Percentiles rank a stretch among this genome's conserved stretches.
Conservation (phyloP, 1,140 invertebrate genomes). For the Palaemon carinicauda region DNA sequence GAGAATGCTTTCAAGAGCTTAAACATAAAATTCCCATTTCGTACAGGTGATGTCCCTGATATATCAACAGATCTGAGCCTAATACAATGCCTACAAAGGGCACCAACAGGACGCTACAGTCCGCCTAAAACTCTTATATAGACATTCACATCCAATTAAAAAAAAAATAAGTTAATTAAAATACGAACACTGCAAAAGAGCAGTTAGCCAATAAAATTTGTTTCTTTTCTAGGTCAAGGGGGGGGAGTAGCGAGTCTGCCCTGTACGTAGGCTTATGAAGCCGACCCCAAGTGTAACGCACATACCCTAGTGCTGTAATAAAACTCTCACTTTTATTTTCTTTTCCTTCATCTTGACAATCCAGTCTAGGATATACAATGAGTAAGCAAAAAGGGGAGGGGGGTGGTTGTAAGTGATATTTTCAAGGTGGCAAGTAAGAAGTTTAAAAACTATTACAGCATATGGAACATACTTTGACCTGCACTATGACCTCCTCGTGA, state of each 20-base stretch:
- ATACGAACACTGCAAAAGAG: neutral
- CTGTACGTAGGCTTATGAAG: neutral
- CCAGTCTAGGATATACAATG: too few relatives aligned
- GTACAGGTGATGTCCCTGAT: slow-evolving; percentile 39
- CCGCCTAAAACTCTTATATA: too few relatives aligned
- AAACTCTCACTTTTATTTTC: neutral
- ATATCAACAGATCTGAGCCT: slow-evolving; percentile 13
- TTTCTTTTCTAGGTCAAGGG: too few relatives aligned
- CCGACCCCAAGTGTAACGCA: slow-evolving; percentile 31
- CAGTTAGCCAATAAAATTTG: neutral
- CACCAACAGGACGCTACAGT: too few relatives aligned
- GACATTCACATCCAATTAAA: too few relatives aligned
- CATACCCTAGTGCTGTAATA: neutral
- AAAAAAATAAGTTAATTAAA: neutral
- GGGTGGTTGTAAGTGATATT: too few relatives aligned
- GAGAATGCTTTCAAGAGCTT: neutral
- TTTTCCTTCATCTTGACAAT: neutral
- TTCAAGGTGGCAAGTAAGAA: neutral
- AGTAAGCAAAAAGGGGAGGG: too few relatives aligned
- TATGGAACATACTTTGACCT: neutral
- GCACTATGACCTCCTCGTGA: too few relatives aligned
- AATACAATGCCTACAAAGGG: neutral
- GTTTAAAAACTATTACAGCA: neutral
- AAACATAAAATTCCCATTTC: neutral
- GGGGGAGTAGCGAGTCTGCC: too few relatives aligned